Evolutionary conservation across 2,113 vertebrate species (phyloP), one percentile per base, ranked within the genome.

Genomic region (Periophthalmodon schlosseri): DNA sequence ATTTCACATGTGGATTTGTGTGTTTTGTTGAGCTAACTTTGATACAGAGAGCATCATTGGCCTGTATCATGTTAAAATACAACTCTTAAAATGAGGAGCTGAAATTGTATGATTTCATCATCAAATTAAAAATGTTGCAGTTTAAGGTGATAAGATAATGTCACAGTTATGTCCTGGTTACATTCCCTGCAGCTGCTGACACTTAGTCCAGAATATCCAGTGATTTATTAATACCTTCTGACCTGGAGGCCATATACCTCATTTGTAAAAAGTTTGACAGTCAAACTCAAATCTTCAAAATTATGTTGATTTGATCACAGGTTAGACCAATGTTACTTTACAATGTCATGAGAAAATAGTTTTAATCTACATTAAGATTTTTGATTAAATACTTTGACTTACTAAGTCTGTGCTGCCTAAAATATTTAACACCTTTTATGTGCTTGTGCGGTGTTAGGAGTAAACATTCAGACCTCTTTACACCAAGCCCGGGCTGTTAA

Each of bases 161-260:
- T 82, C 74, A 86, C 72, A 65, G 57, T 39, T 72, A 72, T 71
- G 39, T 69, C 69, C 71, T 63, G 66, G 69, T 84, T 87, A 75
- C 79, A 85, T 86, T 76, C 73, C 76, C 72, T 71, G 80, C 75
- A 80, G 78, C 74, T 88, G 84, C 72, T 74, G 69, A 86, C 80
- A 87, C 71, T 74, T 77, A 72, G n/a, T 86, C 83, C 67, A 85
- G 74, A 90, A 85, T 88, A 90, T 82, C 82, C 76, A 68, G 64
- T 64, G 24, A 69, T 80, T 89, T 85, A 85, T 85, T 87, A 85
- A 86, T 87, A 91, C 84, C 82, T 72, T 74, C 67, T 86, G 84
- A 87, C 68, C 70, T 79, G 79, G 70, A 76, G 36, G 50, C 63
- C 54, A 50, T 69, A 71, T 78, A 80, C 73, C 65, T 77, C 23